These are phyloP conservation scores for Mnemiopsis leidyi DNA, from an alignment of 37 sponge, comb jelly and placozoan genomes.

Conservation along the genomic window DNA sequence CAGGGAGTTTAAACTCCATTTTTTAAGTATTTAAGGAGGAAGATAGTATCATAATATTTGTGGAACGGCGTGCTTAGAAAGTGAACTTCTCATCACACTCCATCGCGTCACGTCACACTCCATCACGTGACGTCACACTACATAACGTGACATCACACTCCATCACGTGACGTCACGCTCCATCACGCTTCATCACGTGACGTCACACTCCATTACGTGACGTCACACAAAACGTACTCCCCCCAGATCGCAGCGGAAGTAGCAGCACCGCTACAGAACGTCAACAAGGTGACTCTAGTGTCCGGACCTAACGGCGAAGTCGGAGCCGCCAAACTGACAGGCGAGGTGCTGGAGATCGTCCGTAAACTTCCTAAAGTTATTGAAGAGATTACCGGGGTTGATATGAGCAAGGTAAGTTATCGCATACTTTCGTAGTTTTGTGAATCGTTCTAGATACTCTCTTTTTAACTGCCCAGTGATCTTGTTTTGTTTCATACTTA, in stretches of 20 bases:
- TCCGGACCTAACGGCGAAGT: conserved; percentile 67
- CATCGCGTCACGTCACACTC: too few species aligned
- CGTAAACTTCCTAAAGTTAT: conserved; percentile 62
- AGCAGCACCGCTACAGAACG: conserved; percentile 66
- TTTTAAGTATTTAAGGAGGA: too few species aligned
- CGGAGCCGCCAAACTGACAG: conserved; percentile 67
- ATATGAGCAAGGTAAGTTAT: conserved; percentile 66
- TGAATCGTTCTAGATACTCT: too few species aligned
- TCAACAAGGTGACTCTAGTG: conserved; percentile 65
- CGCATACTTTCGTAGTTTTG: too few species aligned
- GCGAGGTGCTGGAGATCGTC: conserved; percentile 69
- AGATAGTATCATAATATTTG: too few species aligned
- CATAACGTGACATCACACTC: not conserved
- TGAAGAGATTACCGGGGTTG: conserved; percentile 67
- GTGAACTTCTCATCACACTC: too few species aligned
- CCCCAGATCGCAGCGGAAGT: conserved; percentile 68
- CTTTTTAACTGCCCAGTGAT: too few species aligned
- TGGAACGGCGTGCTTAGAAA: too few species aligned
- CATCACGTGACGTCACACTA: too few species aligned
- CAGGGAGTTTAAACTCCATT: too few species aligned
- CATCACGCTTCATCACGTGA: not conserved
- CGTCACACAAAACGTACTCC: not conserved
- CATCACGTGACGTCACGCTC: not conserved
- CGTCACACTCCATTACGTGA: not conserved
- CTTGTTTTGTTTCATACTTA: too few species aligned